A percentile compares a stretch with the other conserved stretches of the same genome.
Evolutionary conservation across 2,113 vertebrate species (phyloP).

Genomic region (Leptodactylus fuscus): DNA sequence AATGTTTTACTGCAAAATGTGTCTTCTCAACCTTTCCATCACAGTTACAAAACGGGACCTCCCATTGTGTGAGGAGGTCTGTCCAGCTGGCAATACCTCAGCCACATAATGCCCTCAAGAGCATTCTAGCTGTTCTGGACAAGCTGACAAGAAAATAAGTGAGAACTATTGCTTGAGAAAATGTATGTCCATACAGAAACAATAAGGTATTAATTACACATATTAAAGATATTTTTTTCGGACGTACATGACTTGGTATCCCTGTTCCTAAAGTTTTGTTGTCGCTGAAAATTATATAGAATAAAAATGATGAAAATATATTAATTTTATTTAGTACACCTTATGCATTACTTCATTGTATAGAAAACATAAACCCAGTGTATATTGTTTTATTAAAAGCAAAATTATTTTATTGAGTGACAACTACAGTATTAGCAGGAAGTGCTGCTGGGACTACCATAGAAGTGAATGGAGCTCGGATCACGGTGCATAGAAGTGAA

Average conservation of each 20-base stretch:
- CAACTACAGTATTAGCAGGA: too few relatives aligned
- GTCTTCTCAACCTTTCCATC: slow-evolving; percentile 55
- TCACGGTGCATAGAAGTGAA: too few relatives aligned
- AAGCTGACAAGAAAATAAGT: slow-evolving; percentile 19
- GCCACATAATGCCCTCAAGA: slow-evolving; percentile 22
- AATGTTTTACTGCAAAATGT: slow-evolving; percentile 37
- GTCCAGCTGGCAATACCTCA: slow-evolving; percentile 25
- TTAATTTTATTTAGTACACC: background rate
- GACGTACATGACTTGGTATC: background rate
- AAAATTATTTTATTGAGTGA: background rate
- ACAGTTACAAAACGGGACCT: slow-evolving; percentile 48
- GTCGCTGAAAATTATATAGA: background rate
- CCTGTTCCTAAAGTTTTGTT: background rate
- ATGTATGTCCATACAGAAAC: too few relatives aligned
- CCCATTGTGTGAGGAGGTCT: slow-evolving; percentile 30
- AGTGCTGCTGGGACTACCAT: too few relatives aligned
- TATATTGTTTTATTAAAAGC: background rate
- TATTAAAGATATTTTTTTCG: background rate
- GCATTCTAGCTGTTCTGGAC: background rate
- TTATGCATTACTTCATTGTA: background rate
- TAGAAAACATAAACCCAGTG: background rate
- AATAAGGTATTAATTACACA: too few relatives aligned
- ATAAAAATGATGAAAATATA: background rate
- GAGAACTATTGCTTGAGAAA: background rate
- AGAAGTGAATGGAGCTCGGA: too few relatives aligned